A percentile compares a stretch with the other conserved stretches of the same genome.
phyloP scores from a whole-genome alignment of 64 coral and sea anemone species.

The Dendrophyllia cribrosa region DNA sequence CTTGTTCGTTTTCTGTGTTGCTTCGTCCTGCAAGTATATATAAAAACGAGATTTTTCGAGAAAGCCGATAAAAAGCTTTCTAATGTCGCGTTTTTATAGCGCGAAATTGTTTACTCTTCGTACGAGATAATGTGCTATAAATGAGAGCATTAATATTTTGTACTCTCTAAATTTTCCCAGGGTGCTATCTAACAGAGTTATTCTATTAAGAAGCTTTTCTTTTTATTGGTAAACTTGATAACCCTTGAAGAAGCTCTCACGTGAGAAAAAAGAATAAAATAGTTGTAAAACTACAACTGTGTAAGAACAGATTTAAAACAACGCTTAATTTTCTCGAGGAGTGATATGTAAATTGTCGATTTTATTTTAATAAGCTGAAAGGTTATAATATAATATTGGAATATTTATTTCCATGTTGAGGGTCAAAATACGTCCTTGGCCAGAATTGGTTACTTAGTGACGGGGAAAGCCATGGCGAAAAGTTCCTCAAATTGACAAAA shows the following conservation, averaged over 20 bases:
- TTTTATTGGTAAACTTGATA: constrained; percentile 18
- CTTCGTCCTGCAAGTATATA: constrained; percentile 1
- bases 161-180: constrained; percentile 58
- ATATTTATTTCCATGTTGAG: constrained; percentile 83
- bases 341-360: constrained; percentile 60
- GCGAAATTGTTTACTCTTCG: constrained; percentile 57
- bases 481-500: neutral
- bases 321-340: constrained; percentile 1
- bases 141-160: constrained; percentile 70
- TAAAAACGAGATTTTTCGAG: neutral
- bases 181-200: constrained; percentile 22
- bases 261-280: neutral
- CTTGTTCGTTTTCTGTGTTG: constrained; percentile 14
- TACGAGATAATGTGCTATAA: constrained; percentile 59
- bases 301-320: neutral
- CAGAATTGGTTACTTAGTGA: constrained; percentile 84
- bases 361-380: constrained; percentile 81
- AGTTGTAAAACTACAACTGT: neutral
- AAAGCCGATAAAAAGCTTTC: constrained; percentile 15
- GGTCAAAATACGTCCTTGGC: constrained; percentile 67
- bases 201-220: constrained; percentile 15
- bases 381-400: constrained; percentile 55
- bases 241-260: neutral
- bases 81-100: constrained; percentile 40
- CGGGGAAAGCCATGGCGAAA: constrained; percentile 12